A percentile compares a stretch with the other conserved stretches of the same genome.
These are phyloP conservation scores for Heterochromis multidens DNA, from an alignment of 2,113 vertebrate genomes.

Conservation along the genomic window DNA sequence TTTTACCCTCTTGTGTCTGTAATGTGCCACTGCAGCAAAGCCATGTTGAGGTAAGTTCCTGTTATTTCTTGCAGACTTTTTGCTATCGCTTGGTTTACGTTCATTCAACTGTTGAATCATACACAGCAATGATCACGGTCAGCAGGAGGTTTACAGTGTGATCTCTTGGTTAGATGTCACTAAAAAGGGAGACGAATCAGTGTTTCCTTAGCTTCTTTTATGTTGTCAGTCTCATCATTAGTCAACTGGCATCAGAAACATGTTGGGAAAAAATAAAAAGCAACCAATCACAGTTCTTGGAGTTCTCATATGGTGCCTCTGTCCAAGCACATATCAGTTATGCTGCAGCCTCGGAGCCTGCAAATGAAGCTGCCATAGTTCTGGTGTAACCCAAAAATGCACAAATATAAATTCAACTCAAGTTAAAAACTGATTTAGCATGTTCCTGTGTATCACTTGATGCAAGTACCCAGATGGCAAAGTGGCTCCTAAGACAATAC, in stretches of 20 bases:
- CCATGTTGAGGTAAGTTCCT: not conserved
- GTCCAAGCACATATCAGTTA: not conserved
- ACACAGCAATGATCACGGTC: not conserved
- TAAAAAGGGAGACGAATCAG: not conserved
- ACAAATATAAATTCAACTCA: not conserved
- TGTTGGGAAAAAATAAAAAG: not conserved
- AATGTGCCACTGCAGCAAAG: not conserved
- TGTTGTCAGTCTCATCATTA: not conserved
- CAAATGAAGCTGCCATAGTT: not conserved
- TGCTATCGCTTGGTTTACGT: not conserved
- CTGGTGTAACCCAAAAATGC: not conserved
- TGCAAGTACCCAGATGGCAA: too few relatives aligned
- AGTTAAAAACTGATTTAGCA: not conserved
- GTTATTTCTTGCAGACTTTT: not conserved
- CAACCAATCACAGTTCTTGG: not conserved
- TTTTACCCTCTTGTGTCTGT: not conserved
- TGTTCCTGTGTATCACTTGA: too few relatives aligned
- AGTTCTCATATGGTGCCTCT: not conserved
- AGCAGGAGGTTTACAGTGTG: not conserved
- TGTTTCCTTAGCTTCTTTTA: not conserved
- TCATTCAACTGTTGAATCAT: not conserved
- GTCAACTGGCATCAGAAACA: not conserved
- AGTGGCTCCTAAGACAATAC: too few relatives aligned
- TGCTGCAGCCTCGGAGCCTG: fast-evolving
- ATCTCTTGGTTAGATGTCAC: not conserved